phyloP scores from a whole-genome alignment of 2,888 invertebrate species.

The Hirtodrosophila duncani region DNA sequence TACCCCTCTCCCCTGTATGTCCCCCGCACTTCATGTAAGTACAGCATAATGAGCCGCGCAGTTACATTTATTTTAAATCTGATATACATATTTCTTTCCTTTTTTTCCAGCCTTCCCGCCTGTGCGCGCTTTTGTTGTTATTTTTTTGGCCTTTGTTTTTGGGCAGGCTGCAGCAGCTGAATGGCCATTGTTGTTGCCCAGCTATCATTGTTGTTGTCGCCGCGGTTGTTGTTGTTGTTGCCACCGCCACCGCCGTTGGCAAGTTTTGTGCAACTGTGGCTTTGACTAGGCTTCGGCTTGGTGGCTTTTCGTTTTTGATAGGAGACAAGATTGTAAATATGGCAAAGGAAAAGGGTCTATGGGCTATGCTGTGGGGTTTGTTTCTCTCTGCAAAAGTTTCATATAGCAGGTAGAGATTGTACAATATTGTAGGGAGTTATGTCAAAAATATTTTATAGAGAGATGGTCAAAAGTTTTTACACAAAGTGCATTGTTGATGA shows the following conservation, averaged over 20 bases:
- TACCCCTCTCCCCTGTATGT: constrained; percentile 6
- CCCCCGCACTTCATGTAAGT: constrained; percentile 41
- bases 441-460: too few relatives aligned
- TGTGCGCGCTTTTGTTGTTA: constrained; percentile 33
- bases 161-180: constrained; percentile 54
- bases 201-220: constrained; percentile 2
- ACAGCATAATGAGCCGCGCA: constrained; percentile 73
- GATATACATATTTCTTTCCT: constrained; percentile 71
- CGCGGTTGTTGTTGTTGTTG: constrained; percentile 24
- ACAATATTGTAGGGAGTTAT: too few relatives aligned
- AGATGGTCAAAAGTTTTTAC: too few relatives aligned
- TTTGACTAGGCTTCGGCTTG: constrained; percentile 48
- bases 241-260: constrained; percentile 50
- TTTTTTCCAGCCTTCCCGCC: constrained; percentile 17
- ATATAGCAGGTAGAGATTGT: too few relatives aligned
- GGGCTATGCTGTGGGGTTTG: background rate
- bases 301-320: too few relatives aligned
- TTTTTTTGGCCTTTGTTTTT: constrained; percentile 69
- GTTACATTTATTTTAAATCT: constrained; percentile 76
- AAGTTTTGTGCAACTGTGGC: constrained; percentile 54
- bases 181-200: constrained; percentile 63
- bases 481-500: too few relatives aligned
- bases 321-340: constrained; percentile 26
- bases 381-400: too few relatives aligned
- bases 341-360: constrained; percentile 21